A percentile compares a stretch with the other conserved stretches of the same genome.
These are phyloP conservation scores for Chelonus insularis DNA, from an alignment of 1,140 invertebrate genomes.

Conservation along the genomic window DNA sequence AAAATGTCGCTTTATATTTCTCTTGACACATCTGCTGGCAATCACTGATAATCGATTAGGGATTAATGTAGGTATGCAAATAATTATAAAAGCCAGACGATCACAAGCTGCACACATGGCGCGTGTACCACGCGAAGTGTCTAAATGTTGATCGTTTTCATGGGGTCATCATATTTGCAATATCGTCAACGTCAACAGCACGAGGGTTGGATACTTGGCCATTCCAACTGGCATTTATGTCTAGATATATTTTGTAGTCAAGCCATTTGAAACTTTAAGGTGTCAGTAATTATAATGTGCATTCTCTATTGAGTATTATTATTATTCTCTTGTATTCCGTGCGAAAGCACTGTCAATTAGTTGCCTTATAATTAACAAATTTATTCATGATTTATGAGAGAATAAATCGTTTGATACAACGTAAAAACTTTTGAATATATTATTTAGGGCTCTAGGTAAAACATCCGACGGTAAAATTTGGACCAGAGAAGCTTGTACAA, in stretches of 20 bases:
- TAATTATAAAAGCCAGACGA: background rate
- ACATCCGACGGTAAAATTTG: slow-evolving; percentile 46
- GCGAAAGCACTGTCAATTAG: slow-evolving; percentile 29
- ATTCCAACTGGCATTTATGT: slow-evolving; percentile 37
- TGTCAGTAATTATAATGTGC: slow-evolving; percentile 48
- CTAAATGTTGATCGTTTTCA: slow-evolving; percentile 38
- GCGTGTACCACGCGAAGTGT: background rate
- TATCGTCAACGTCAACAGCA: slow-evolving; percentile 27
- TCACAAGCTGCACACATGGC: background rate
- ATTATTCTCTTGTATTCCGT: background rate
- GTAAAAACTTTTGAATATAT: background rate
- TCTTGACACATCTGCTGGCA: slow-evolving; percentile 17
- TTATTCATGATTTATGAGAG: slow-evolving; percentile 47
- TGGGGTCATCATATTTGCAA: slow-evolving; percentile 45
- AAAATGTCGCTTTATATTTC: slow-evolving; percentile 9
- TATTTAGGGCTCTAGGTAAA: slow-evolving; percentile 48
- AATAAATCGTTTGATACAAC: background rate
- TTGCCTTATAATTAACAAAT: slow-evolving; percentile 52
- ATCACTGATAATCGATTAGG: slow-evolving; percentile 16
- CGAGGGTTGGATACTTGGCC: slow-evolving; percentile 40
- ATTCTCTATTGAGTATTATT: background rate
- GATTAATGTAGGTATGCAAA: slow-evolving; percentile 3
- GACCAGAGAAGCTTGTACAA: slow-evolving; percentile 57
- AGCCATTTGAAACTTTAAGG: slow-evolving; percentile 52
- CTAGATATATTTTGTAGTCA: slow-evolving; percentile 43